Evolutionary conservation across 1,140 invertebrate genomes (phyloP).

Genomic region (Drosophila rufa): DNA sequence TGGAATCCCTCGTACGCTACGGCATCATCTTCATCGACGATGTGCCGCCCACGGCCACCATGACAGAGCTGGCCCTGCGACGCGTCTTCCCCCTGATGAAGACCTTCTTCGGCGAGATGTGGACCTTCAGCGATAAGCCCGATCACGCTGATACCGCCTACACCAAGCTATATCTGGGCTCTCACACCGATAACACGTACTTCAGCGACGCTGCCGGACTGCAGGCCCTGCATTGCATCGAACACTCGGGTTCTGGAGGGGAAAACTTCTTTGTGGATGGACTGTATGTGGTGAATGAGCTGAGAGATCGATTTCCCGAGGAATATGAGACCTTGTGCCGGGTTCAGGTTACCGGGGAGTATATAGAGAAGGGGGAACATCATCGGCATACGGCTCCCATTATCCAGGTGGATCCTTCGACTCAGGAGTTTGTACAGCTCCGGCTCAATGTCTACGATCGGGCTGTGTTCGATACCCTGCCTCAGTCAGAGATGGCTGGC

Average conservation of each 20-base stretch:
- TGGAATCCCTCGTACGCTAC: constrained; percentile 67
- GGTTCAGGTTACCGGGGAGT: constrained; percentile 88
- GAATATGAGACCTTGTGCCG: constrained; percentile 87
- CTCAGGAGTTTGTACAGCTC: constrained; percentile 86
- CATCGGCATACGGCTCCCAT: constrained; percentile 86
- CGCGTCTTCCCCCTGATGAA: constrained; percentile 86
- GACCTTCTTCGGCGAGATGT: constrained; percentile 89
- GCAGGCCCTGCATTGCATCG: constrained; percentile 90
- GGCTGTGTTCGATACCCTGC: constrained; percentile 87
- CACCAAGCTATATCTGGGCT: constrained; percentile 86
- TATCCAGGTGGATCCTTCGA: constrained; percentile 86
- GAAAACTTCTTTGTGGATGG: constrained; percentile 90
- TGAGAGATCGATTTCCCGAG: constrained; percentile 86
- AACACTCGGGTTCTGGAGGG: constrained; percentile 87
- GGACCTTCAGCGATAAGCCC: constrained; percentile 86
- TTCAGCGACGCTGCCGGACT: constrained; percentile 90
- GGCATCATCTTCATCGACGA: constrained; percentile 81
- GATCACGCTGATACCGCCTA: constrained; percentile 90
- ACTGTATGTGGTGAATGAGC: constrained; percentile 87
- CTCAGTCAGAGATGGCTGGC: constrained; percentile 85
- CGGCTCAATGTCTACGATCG: constrained; percentile 90
- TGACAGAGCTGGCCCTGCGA: constrained; percentile 79
- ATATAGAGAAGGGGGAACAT: constrained; percentile 87
- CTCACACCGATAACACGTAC: constrained; percentile 90
- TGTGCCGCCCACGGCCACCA: constrained; percentile 69